phyloP scores from a whole-genome alignment of 1,140 invertebrate genomes.

The Andrena cerasifolii region DNA sequence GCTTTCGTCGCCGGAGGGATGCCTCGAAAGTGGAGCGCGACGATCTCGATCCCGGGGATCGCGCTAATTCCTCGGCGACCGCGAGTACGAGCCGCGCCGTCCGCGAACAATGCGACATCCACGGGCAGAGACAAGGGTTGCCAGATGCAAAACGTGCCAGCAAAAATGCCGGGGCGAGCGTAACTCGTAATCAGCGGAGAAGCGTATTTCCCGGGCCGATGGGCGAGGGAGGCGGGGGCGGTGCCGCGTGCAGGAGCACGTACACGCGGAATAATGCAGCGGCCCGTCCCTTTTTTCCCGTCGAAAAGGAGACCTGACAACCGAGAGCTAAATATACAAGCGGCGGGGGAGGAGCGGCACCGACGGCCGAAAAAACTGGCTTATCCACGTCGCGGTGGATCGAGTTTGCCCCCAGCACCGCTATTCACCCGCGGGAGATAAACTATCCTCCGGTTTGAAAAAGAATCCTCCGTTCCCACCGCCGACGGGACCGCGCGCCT shows the following conservation, averaged over 20 bases:
- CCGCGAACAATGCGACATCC: neutral
- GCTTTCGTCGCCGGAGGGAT: too few species aligned
- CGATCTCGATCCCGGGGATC: too few species aligned
- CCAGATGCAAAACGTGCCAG: neutral
- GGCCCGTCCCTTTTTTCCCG: conserved; percentile 6
- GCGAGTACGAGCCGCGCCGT: too few species aligned
- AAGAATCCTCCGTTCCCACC: neutral
- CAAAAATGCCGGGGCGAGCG: conserved; percentile 21
- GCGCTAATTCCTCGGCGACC: neutral
- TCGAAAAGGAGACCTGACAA: conserved; percentile 38
- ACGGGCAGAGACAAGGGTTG: neutral
- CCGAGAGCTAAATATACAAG: conserved; percentile 51
- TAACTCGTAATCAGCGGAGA: conserved; percentile 37
- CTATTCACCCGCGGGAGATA: conserved; percentile 21
- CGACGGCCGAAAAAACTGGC: conserved; percentile 28
- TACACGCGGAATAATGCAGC: neutral
- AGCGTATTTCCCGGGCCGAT: neutral
- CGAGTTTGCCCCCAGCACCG: conserved; percentile 36
- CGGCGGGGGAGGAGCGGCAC: neutral
- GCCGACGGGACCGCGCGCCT: neutral
- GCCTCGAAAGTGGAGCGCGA: too few species aligned
- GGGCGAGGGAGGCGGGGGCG: too few species aligned
- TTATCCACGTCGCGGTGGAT: conserved; percentile 47
- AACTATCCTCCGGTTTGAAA: conserved; percentile 35
- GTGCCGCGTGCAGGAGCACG: too few species aligned